Evolutionary conservation across 2,113 vertebrate genomes (phyloP).

Genomic region (Eretmochelys imbricata): DNA sequence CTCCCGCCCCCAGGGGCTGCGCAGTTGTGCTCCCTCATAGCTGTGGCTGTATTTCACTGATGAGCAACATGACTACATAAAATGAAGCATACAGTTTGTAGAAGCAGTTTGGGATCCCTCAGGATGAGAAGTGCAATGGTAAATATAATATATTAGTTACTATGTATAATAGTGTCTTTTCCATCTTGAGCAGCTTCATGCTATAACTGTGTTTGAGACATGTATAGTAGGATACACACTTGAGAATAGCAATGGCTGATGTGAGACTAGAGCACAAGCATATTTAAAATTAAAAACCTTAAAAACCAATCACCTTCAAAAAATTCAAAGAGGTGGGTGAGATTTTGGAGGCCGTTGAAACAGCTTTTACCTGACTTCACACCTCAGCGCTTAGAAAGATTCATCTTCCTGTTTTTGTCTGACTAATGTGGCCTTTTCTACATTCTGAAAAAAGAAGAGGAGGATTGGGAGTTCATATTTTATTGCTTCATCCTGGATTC

Average conservation of each 20-base stretch:
- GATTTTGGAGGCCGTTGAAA: neutral
- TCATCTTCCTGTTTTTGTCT: neutral
- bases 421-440: conserved; percentile 30
- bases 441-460: neutral
- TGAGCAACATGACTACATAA: neutral
- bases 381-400: neutral
- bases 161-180: neutral
- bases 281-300: neutral
- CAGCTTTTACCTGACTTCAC: neutral
- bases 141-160: neutral
- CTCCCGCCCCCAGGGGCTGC: too few species aligned
- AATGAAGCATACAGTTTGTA: neutral
- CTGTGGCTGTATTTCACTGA: neutral
- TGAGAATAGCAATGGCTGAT: neutral
- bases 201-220: neutral
- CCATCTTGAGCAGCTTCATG: neutral
- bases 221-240: neutral
- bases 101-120: neutral
- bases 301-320: neutral
- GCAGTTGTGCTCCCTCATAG: neutral
- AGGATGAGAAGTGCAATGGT: neutral
- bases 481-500: conserved; percentile 48
- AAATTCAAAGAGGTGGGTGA: neutral
- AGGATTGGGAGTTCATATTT: conserved; percentile 30
- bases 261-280: neutral